These are phyloP conservation scores for Nyctibius grandis DNA, from an alignment of 2,797 vertebrate genomes.

Conservation along the genomic window DNA sequence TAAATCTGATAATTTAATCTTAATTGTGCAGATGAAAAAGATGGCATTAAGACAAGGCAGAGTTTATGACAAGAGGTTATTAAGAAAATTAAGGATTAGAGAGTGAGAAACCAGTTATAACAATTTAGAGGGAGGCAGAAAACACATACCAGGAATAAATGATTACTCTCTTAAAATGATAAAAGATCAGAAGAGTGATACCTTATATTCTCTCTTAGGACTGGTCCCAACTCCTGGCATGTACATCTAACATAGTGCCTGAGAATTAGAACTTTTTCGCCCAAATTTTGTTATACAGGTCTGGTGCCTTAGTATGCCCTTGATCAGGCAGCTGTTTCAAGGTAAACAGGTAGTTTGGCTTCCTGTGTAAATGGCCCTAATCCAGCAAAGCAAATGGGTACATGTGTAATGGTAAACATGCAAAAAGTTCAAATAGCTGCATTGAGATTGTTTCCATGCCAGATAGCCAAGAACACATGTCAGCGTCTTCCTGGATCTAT, in stretches of 20 bases:
- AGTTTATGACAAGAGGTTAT: not conserved
- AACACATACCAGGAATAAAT: not conserved
- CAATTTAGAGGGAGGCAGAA: not conserved
- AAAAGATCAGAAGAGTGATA: not conserved
- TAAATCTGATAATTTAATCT: conserved; percentile 37
- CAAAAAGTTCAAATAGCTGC: not conserved
- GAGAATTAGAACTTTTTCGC: not conserved
- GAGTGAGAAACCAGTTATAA: not conserved
- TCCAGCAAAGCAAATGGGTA: not conserved
- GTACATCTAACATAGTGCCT: not conserved
- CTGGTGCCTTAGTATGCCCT: not conserved
- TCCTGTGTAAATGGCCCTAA: not conserved
- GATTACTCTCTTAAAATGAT: not conserved
- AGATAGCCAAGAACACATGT: not conserved
- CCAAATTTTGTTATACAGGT: not conserved
- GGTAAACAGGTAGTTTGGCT: not conserved
- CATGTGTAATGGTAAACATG: rapidly evolving
- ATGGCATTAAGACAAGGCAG: conserved; percentile 29
- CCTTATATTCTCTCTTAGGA: not conserved
- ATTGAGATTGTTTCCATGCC: not conserved
- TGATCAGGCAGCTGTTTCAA: not conserved
- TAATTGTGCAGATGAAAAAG: conserved; percentile 34
- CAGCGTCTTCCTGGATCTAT: not conserved
- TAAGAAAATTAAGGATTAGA: conserved; percentile 40
- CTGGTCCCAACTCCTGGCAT: not conserved